phyloP scores from a whole-genome alignment of 37 sponge, comb jelly and placozoan genomes.

The Agelas oroides region DNA sequence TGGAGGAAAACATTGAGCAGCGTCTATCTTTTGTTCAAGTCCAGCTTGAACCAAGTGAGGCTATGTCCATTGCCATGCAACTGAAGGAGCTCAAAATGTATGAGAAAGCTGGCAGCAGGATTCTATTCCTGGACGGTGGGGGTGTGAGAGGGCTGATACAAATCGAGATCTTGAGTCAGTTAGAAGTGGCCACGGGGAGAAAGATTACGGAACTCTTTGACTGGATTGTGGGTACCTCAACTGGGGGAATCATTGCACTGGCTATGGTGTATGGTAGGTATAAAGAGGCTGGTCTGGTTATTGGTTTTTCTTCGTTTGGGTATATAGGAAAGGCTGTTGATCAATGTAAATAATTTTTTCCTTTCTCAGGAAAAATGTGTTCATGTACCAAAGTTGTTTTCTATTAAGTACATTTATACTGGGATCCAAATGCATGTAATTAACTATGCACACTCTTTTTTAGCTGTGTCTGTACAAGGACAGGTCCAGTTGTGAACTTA shows the following conservation, averaged over 20 bases:
- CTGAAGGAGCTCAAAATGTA: slow-evolving; percentile 15
- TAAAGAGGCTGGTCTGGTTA: slow-evolving; percentile 6
- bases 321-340: background rate
- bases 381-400: too few relatives aligned
- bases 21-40: background rate
- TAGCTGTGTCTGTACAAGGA: too few relatives aligned
- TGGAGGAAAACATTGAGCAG: background rate
- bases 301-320: background rate
- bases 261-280: slow-evolving; percentile 54
- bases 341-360: too few relatives aligned
- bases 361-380: too few relatives aligned
- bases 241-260: slow-evolving; percentile 64
- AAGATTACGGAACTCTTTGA: slow-evolving; percentile 63
- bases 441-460: too few relatives aligned
- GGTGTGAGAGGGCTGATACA: slow-evolving; percentile 61
- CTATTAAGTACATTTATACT: too few relatives aligned
- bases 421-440: too few relatives aligned
- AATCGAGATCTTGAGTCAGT: slow-evolving; percentile 49
- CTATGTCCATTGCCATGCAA: slow-evolving; percentile 6
- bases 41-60: background rate
- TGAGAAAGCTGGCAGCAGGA: slow-evolving; percentile 16
- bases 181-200: slow-evolving; percentile 36
- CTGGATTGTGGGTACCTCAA: slow-evolving; percentile 63
- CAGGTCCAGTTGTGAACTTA: too few relatives aligned
- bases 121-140: slow-evolving; percentile 67